Conservation (phyloP, 2,888 invertebrate genomes). For the Sarcophaga variegata region DNA sequence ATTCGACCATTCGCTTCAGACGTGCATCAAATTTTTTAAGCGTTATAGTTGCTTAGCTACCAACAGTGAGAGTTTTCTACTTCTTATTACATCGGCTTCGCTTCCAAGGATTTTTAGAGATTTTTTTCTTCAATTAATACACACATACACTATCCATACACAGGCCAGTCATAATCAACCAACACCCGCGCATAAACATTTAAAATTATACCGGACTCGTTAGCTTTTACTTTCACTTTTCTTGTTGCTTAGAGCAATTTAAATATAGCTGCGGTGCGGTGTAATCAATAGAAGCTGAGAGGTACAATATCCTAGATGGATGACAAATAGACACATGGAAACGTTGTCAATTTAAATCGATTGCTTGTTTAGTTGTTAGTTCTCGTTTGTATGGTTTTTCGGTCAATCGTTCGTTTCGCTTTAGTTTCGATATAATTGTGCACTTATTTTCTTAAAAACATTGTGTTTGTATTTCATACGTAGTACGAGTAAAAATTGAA, state of each 20-base stretch:
- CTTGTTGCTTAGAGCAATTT: constrained; percentile 69
- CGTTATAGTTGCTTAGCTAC: constrained; percentile 67
- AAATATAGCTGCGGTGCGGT: constrained; percentile 64
- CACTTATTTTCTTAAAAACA: background rate
- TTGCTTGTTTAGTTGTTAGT: constrained; percentile 56
- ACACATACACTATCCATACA: background rate
- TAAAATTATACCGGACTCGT: constrained; percentile 70
- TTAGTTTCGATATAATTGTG: constrained; percentile 34
- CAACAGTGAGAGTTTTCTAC: constrained; percentile 46
- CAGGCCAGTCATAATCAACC: background rate
- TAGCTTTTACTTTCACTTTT: constrained; percentile 80
- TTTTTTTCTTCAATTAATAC: constrained; percentile 19
- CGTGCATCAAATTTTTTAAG: constrained; percentile 70
- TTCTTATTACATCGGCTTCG: constrained; percentile 7
- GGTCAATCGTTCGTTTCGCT: constrained; percentile 34
- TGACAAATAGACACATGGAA: constrained; percentile 57
- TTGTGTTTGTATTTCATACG: background rate
- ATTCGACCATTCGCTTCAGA: constrained; percentile 81
- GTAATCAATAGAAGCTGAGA: constrained; percentile 39
- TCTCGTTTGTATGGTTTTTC: constrained; percentile 44
- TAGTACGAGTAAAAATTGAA: constrained; percentile 12
- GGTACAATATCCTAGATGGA: constrained; percentile 36
- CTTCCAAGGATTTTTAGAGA: constrained; percentile 18
- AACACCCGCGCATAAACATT: constrained; percentile 13
- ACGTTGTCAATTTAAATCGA: constrained; percentile 49